phyloP scores from a whole-genome alignment of 2,797 vertebrate species.

The Zalophus californianus region DNA sequence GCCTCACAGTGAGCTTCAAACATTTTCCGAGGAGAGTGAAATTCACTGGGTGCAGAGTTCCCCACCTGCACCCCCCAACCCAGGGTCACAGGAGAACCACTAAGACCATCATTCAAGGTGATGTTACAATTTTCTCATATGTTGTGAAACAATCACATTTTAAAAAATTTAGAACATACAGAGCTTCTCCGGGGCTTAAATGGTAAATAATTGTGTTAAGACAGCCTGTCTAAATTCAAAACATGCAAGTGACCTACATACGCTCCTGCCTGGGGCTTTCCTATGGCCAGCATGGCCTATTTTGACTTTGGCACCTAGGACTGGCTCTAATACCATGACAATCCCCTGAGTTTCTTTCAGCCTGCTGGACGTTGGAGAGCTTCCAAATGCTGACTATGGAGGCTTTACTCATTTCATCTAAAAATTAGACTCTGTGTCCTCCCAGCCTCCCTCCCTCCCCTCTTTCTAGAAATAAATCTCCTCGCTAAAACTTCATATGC shows the following conservation, averaged over 20 bases:
- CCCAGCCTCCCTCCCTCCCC: neutral
- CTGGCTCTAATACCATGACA: conserved; percentile 5
- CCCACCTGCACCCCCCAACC: rapidly evolving
- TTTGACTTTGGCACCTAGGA: conserved; percentile 71
- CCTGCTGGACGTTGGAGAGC: neutral
- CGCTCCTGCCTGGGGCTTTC: neutral
- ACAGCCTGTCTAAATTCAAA: conserved; percentile 69
- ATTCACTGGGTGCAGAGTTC: neutral
- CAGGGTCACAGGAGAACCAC: neutral
- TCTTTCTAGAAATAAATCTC: neutral
- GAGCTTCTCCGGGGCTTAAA: neutral
- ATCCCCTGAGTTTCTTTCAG: conserved; percentile 35
- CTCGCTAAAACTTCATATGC: neutral
- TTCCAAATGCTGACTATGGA: conserved; percentile 1
- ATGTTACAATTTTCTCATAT: neutral
- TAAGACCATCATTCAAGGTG: neutral
- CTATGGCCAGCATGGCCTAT: conserved; percentile 9
- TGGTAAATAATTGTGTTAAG: conserved; percentile 45
- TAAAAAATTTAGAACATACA: neutral
- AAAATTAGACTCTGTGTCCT: neutral
- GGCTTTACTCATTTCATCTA: neutral
- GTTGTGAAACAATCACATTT: neutral
- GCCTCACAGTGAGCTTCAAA: neutral
- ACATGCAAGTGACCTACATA: conserved; percentile 75
- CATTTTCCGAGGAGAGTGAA: neutral